Evolutionary conservation across 2,888 invertebrate genomes (phyloP).

Genomic region (Acronicta leporina): DNA sequence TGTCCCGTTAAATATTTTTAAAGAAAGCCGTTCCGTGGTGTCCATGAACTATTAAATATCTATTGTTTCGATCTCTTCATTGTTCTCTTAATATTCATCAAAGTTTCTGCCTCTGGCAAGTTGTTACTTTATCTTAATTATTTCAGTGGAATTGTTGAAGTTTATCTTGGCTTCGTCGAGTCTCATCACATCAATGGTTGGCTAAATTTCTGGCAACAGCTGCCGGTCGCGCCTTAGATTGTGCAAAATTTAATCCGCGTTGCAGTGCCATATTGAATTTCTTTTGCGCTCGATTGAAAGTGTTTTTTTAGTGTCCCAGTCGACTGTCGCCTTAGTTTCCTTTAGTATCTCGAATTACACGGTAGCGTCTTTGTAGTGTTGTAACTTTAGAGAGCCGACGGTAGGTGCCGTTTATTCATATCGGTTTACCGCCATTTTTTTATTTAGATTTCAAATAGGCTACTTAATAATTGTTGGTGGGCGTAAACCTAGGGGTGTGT

Average conservation of each 20-base stretch:
- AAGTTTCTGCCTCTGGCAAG: constrained; percentile 30
- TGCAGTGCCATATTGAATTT: constrained; percentile 85
- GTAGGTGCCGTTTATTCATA: constrained; percentile 75
- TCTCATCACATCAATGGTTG: constrained; percentile 75
- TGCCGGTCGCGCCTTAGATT: constrained; percentile 82
- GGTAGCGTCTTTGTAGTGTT: constrained; percentile 83
- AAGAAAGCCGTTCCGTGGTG: constrained; percentile 27
- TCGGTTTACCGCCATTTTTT: constrained; percentile 75
- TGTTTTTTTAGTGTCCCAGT: constrained; percentile 81
- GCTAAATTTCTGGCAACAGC: constrained; percentile 82
- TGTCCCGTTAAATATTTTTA: constrained; percentile 29
- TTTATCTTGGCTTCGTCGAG: constrained; percentile 67
- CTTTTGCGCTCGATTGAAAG: constrained; percentile 83
- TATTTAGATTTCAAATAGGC: constrained; percentile 53
- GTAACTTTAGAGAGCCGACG: constrained; percentile 73
- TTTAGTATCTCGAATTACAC: constrained; percentile 83
- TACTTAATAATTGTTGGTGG: constrained; percentile 72
- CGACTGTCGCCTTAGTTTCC: constrained; percentile 85
- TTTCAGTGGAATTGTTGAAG: constrained; percentile 62
- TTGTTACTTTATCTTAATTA: constrained; percentile 60
- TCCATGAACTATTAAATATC: constrained; percentile 39
- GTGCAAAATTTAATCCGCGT: constrained; percentile 86
- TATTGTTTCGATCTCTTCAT: constrained; percentile 50
- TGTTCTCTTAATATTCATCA: constrained; percentile 34
- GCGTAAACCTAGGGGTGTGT: constrained; percentile 78